Evolutionary conservation across 2,113 vertebrate species (phyloP).

Genomic region (Leucopsar rothschildi): DNA sequence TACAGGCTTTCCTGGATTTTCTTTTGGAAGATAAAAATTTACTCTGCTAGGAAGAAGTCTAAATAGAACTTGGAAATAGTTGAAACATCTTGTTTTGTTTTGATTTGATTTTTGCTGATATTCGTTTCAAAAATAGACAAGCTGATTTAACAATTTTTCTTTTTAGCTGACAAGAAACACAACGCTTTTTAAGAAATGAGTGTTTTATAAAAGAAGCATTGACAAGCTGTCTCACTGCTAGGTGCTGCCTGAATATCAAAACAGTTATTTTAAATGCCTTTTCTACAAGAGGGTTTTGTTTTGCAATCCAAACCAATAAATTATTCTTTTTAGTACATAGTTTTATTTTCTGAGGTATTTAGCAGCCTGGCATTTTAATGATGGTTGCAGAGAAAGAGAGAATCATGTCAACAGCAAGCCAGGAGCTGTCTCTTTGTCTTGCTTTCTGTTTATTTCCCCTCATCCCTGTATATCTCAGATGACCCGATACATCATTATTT

Average conservation of each 20-base stretch:
- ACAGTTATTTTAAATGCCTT: conserved; percentile 23
- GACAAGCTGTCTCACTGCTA: conserved; percentile 38
- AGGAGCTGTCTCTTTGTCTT: background rate
- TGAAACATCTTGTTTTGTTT: conserved; percentile 21
- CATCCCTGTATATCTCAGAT: background rate
- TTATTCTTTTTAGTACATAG: background rate
- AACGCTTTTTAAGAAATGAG: background rate
- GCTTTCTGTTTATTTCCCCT: background rate
- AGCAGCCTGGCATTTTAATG: conserved; percentile 6
- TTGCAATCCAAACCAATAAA: background rate
- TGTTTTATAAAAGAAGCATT: conserved; percentile 15
- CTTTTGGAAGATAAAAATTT: background rate
- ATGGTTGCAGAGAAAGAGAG: background rate
- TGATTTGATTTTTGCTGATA: conserved; percentile 33
- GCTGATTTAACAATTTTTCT: conserved; percentile 39
- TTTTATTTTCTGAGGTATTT: conserved; percentile 28
- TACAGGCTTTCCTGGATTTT: background rate
- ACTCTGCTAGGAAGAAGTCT: background rate
- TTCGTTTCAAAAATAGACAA: conserved; percentile 40
- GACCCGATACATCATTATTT: conserved; percentile 35
- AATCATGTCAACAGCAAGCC: background rate
- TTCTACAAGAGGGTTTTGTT: background rate
- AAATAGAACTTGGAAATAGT: conserved; percentile 7
- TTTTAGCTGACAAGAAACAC: conserved; percentile 17
- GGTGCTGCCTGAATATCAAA: conserved; percentile 39